Base-by-base conservation (phyloP, 1,140 invertebrate genomes). In the Lucilia sericata region DNA sequence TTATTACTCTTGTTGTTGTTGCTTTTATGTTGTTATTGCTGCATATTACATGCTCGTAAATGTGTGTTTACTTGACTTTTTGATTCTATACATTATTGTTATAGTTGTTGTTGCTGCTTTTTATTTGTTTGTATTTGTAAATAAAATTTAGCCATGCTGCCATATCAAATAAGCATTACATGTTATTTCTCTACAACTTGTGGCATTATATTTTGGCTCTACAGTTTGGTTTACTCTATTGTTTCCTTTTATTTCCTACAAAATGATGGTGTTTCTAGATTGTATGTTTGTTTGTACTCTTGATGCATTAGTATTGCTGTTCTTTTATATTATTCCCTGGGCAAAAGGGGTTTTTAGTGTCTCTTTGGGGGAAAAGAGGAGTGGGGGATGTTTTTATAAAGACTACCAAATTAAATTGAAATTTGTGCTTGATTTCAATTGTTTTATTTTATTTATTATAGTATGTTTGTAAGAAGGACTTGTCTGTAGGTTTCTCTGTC, bases 381-480 rank as follows among this genome's bases (percentile, higher is more conserved):
- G 25, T 30, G 42, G 2, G 5, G 42, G 42, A 42, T 7, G 42
- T 30, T 30, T 30, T 30, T 30, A 3, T 8, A 42, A 8, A 42
- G 14, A 80, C 49, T 70, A 25, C 36, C 47, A 85, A 78, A 85
- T 85, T 85, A 85, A 85, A 85, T 82, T 83, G 84, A 85, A 85
- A 85, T 83, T 85, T 85, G 51, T 74, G 49, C 74, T 85, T 85
- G 84, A 85, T 85, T 85, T 85, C 82, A 85, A 78, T 83, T 55
- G 51, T 65, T 85, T 65, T 74, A 47, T 30, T n/a, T 83, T 30
- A 36, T 65, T 30, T 82, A 49, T 51, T 30, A 30, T 82, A 49
- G 25, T 30, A 30, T 30, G 25, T 30, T 30, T 42, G 42, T 42
- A 42, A 8, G 42, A 2, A 42, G 14, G n/a, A 7, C 65, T 70